Evolutionary conservation across 1,140 invertebrate species (phyloP), one percentile per base, ranked within the genome.

Genomic region (Psix sp.): DNA sequence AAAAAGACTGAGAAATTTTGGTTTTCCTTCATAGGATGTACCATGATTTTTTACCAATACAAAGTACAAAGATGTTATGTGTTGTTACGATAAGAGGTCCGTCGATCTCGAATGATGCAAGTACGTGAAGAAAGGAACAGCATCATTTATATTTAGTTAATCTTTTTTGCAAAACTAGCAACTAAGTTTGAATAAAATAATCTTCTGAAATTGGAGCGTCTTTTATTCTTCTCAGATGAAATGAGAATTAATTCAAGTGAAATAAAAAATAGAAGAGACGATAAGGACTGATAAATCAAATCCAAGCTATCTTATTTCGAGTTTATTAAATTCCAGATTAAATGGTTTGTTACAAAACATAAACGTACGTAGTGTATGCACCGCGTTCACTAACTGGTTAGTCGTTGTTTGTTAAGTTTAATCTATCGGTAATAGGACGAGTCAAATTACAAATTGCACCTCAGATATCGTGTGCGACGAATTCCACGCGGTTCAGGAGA

Each of bases 311-410:
- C 76, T 76, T 70, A 78, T 74, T 70, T 71, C 59, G 67, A 73
- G 45, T 78, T 78, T 78, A 78, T 78, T 78, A 75, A 77, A 72
- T 62, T 62, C 20, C 36, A 66, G 21, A 52, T 49, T 59, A 59
- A 40, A 63, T 71, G 20, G 35, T 77, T 52, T 70, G 68, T 73
- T 71, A 70, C 65, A 71, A 54, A 74, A 77, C 54, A 74, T 67
- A n/a, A 65, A 60, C 67, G 52, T 72, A 68, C 57, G 56, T 59
- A 60, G 45, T 36, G n/a, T 42, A 35, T 60, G 51, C 60, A 66
- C 54, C 46, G 40, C 54, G 42, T 38, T 66, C 56, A 57, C 62
- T 73, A 78, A 76, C 33, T 62, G 11, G 77, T 80, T 81, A 81
- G 71, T 70, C 49, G 35, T 60, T 60, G 54, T 20, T 48, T 70